phyloP scores from a whole-genome alignment of 2,797 vertebrate species.

The Pogoniulus pusillus region DNA sequence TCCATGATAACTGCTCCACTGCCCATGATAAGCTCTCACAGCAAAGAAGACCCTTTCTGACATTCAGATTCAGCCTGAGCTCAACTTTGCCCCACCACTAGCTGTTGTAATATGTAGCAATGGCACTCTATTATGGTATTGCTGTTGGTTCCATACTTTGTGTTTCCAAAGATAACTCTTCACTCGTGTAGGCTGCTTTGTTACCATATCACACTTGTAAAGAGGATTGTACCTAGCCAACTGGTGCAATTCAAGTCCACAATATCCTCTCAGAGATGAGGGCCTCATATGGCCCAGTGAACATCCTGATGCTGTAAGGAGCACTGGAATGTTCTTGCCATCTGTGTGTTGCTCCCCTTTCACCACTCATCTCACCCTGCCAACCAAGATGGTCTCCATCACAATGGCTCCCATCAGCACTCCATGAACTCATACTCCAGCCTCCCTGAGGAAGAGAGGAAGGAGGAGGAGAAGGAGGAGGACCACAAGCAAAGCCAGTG shows the following conservation, averaged over 20 bases:
- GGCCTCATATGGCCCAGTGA: rapidly evolving
- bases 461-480: background rate
- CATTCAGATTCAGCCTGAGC: background rate
- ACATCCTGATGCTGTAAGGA: background rate
- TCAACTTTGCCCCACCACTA: background rate
- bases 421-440: background rate
- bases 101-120: background rate
- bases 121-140: background rate
- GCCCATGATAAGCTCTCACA: background rate
- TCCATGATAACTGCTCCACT: background rate
- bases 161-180: background rate
- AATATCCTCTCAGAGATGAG: background rate
- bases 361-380: background rate
- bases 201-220: background rate
- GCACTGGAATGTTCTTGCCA: background rate
- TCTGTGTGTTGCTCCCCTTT: background rate
- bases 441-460: background rate
- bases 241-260: background rate
- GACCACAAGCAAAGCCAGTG: background rate
- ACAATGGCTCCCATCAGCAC: background rate
- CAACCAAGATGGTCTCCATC: background rate
- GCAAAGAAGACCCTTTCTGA: background rate
- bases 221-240: background rate
- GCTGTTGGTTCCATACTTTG: background rate
- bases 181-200: background rate